Conservation (phyloP, 2,113 vertebrate genomes). For the Dasyurus viverrinus region DNA sequence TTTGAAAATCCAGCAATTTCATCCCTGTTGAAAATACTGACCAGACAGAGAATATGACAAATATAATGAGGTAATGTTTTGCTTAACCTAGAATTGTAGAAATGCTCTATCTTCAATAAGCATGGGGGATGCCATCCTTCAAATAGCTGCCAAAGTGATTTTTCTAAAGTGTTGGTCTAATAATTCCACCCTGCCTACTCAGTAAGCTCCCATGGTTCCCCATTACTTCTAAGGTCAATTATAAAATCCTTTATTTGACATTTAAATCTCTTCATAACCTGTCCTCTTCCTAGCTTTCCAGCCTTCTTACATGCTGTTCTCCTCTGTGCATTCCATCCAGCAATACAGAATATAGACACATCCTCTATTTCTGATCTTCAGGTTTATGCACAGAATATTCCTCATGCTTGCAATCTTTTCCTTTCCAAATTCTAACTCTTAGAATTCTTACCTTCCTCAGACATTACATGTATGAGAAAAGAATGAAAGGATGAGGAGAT, state of each 20-base stretch:
- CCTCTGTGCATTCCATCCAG: neutral
- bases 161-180: neutral
- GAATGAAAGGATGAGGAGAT: neutral
- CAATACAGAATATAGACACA: no score
- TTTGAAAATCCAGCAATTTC: neutral
- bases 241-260: neutral
- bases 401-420: neutral
- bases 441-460: neutral
- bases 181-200: neutral
- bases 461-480: neutral
- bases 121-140: neutral
- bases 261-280: neutral
- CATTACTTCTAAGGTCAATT: neutral
- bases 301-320: neutral
- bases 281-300: neutral
- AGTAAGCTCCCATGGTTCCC: neutral
- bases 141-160: neutral
- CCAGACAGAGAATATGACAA: neutral
- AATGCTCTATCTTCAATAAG: neutral
- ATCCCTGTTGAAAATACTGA: neutral
- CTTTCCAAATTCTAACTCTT: neutral
- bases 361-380: neutral
- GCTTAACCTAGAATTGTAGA: neutral
- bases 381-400: neutral
- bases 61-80: neutral